Base-by-base conservation (phyloP, 2,888 invertebrate genomes). In the Hydropsyche betteni region DNA sequence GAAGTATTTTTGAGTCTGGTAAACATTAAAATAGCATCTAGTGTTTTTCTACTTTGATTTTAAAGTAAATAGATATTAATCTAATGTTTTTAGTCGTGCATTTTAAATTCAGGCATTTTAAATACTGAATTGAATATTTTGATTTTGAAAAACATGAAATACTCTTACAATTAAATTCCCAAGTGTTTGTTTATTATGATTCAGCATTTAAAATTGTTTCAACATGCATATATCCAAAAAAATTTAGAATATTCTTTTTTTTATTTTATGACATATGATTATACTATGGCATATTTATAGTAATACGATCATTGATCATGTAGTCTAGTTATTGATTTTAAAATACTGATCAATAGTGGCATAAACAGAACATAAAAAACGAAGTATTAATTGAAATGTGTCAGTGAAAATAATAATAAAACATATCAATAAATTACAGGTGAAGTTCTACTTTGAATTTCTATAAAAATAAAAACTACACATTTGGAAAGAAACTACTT, bases 251-350 rank as follows among this genome's bases (percentile, higher is more conserved):
- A 44, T 44, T 44, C 1, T 44, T 8, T 44, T 44, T 44, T 2
- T 44, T 44, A 44, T 44, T 44, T 44, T 53, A 10, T 10, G 3
- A 16, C 14, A 16, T 14, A 58, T 58, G 58, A 58, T 58, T 58
- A 58, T 58, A 58, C 58, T 58, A 58, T 24, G 58, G 58, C 58
- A 58, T 58, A 58, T 58, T 58, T 58, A 58, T 44, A 55, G 55
- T 14, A 55, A 51, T 51, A 24, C 2, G 24, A n/a, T 51, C 8
- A 51, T n/a, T 51, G 51, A 51, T 51, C 51, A 51, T 51, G 51
- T n/a, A 51, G 51, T 51, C n/a, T 51, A 51, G n/a, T 51, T 51
- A 51, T 51, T 51, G 51, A 12, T 51, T n/a, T n/a, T n/a, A 12
- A 51, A n/a, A 51, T 51, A 51, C 8, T 51, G 51, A 51, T 51